A percentile compares a stretch with the other conserved stretches of the same genome.
Evolutionary conservation across 2,888 invertebrate genomes (phyloP).

Genomic region (Lasioglossum lativentre): DNA sequence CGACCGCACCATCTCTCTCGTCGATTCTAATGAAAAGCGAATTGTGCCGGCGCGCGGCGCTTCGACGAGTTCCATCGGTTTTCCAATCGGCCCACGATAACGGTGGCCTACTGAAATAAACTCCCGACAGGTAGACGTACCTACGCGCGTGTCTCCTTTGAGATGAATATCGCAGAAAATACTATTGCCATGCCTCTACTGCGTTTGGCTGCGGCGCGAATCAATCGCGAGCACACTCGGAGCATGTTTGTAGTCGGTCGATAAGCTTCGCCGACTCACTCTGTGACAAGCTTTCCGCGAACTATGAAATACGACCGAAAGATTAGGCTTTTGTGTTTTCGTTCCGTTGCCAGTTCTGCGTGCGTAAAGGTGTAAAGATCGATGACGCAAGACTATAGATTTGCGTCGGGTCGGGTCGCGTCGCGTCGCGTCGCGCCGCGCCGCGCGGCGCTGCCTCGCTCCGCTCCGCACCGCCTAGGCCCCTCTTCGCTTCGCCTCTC

Average conservation of each 20-base stretch:
- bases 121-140: not conserved
- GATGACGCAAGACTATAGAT: constrained; percentile 42
- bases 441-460: not conserved
- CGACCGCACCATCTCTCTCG: not conserved
- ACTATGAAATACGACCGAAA: not conserved
- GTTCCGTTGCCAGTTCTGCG: constrained; percentile 35
- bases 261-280: not conserved
- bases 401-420: not conserved
- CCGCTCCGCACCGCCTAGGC: not conserved
- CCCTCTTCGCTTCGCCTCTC: not conserved
- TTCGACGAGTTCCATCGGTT: not conserved
- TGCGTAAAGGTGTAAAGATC: constrained; percentile 19
- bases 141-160: not conserved
- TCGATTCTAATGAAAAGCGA: not conserved
- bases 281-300: not conserved
- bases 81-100: not conserved
- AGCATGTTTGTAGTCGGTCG: not conserved
- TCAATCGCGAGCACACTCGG: not conserved
- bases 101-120: not conserved
- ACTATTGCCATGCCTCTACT: not conserved
- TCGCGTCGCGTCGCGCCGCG: not conserved
- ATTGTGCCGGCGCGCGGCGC: not conserved
- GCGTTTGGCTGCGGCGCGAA: not conserved
- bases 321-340: constrained; percentile 12
- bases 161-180: not conserved